Evolutionary conservation across 1,140 invertebrate genomes (phyloP).

Genomic region (Drosophila seguyi): DNA sequence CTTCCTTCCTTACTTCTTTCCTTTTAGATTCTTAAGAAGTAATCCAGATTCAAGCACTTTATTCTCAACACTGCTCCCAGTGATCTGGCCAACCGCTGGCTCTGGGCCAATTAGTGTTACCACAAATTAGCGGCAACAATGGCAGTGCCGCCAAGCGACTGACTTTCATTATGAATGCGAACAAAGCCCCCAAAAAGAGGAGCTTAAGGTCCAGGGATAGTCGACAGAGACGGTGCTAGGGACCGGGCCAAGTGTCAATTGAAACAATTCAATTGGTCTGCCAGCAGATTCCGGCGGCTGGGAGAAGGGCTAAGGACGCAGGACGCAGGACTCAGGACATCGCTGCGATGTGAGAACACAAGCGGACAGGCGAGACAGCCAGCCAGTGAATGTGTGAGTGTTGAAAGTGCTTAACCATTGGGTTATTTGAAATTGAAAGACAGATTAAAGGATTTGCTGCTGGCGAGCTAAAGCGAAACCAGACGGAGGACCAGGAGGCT

Average conservation of each 20-base stretch:
- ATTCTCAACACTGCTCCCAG: background rate
- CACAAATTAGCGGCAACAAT: constrained; percentile 40
- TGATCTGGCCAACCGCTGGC: constrained; percentile 16
- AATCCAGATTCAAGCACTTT: background rate
- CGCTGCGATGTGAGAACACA: constrained; percentile 31
- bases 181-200: constrained; percentile 37
- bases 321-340: constrained; percentile 9
- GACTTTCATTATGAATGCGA: constrained; percentile 74
- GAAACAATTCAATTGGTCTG: constrained; percentile 78
- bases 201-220: constrained; percentile 13
- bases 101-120: constrained; percentile 41
- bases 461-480: constrained; percentile 31
- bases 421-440: constrained; percentile 63
- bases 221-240: constrained; percentile 30
- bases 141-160: constrained; percentile 43
- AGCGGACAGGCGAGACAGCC: constrained; percentile 21
- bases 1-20: background rate
- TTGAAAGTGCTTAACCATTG: constrained; percentile 62
- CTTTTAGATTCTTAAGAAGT: background rate
- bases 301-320: constrained; percentile 7
- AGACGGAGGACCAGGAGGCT: background rate
- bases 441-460: constrained; percentile 74
- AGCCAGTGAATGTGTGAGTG: constrained; percentile 38
- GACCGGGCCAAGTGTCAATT: constrained; percentile 67
- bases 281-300: constrained; percentile 22